A percentile compares a stretch with the other conserved stretches of the same genome.
phyloP scores from a whole-genome alignment of 2,113 vertebrate species.

The Leiothrix lutea region DNA sequence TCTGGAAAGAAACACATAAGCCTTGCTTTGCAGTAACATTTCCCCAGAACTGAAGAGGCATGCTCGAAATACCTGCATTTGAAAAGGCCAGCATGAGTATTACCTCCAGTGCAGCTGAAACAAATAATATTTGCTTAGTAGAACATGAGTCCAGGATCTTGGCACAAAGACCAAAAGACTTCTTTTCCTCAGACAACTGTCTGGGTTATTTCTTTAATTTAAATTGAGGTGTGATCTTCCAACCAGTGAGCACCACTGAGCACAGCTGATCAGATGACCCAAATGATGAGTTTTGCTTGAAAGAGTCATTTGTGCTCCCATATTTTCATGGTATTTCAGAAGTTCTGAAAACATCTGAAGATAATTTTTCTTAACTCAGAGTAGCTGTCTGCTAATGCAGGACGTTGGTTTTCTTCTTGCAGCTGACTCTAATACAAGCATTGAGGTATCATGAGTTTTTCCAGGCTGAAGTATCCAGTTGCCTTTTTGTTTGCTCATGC shows the following conservation, averaged over 20 bases:
- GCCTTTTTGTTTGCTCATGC: constrained; percentile 39
- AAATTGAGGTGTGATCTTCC: neutral
- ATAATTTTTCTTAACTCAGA: neutral
- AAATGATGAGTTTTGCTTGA: neutral
- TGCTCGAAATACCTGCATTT: neutral
- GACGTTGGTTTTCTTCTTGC: neutral
- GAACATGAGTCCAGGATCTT: neutral
- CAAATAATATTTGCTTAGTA: constrained; percentile 38
- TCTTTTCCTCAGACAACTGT: neutral
- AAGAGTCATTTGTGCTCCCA: neutral
- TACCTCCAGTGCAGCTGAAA: neutral
- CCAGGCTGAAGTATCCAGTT: constrained; percentile 7
- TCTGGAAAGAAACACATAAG: neutral
- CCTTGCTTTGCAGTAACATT: neutral
- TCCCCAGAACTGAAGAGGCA: neutral
- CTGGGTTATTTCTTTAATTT: neutral
- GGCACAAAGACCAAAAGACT: neutral
- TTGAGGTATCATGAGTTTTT: neutral
- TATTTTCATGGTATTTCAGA: neutral
- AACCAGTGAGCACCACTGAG: neutral
- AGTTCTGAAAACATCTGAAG: neutral
- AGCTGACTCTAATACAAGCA: neutral
- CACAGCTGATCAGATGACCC: neutral
- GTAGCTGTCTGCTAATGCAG: neutral
- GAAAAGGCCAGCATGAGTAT: neutral